Evolutionary conservation across 92 coral and sea anemone species (phyloP), one percentile per base, ranked within the genome.

Genomic region (Plumapathes pennacea): DNA sequence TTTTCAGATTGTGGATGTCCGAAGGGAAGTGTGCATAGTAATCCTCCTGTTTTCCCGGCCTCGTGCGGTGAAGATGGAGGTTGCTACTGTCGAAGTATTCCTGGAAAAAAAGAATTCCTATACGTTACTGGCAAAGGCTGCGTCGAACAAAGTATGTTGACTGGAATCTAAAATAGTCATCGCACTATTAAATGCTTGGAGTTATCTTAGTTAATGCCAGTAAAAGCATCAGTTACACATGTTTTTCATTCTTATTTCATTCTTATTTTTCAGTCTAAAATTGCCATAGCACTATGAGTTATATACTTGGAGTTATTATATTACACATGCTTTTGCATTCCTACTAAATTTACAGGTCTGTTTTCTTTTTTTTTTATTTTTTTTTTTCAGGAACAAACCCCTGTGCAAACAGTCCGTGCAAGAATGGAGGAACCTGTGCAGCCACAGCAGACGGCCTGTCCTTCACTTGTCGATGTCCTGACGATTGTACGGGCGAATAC

Each of bases 1-100:
- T n/a, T n/a, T 13, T 2, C 17, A 80, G 87, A 63, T 8, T 80
- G 87, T 45, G 73, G 46, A 21, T 80, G 87, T 44, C 87, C 87
- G 14, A 36, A 58, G 46, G 87, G 87, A 5, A 62, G 73, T 28
- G 60, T 54, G 23, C 24, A 5, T 0, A 19, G 25, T 31, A 50
- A 34, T 23, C 87, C 87, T 14, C 82, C 82, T 5, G 25, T 60
- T 9, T 49, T 64, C 6, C 52, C 82, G 42, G 71, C 78, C 10
- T 44, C 41, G 31, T 80, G 87, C 57, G 64, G 45, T 25, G 76
- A 52, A 29, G 25, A 13, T 30, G 87, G 87, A 8, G 66, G 45
- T 32, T 80, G 87, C 25, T 38, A 37, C 20, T 80, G 87, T 38
- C 74, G 50, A 12, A 26, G 32, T 20, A 18, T 31, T 31, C 31